Percentiles rank a stretch among this genome's conserved stretches.
Conservation (phyloP, 2,113 vertebrate genomes). For the Ranitomeya variabilis region DNA sequence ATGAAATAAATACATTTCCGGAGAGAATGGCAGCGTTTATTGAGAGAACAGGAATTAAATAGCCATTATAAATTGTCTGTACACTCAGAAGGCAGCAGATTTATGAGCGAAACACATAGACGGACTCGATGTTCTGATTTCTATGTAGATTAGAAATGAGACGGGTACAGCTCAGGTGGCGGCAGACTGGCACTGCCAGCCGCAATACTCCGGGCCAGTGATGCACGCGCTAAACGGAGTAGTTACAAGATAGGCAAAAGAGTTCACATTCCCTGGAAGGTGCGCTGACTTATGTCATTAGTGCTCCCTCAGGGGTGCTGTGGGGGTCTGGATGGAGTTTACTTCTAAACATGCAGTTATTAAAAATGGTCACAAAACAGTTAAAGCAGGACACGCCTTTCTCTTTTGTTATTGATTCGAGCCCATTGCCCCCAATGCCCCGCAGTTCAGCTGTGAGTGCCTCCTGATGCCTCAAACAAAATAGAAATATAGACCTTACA, state of each 20-base stretch:
- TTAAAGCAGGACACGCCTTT: no score
- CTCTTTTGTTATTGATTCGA: no score
- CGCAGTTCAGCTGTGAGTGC: no score
- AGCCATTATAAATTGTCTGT: conserved; percentile 52
- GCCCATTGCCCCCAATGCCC: no score
- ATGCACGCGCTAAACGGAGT: background rate
- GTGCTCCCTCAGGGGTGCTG: no score
- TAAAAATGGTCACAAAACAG: no score
- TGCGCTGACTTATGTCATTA: no score
- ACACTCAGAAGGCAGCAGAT: conserved; percentile 20
- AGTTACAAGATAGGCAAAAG: background rate
- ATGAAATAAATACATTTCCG: conserved; percentile 52
- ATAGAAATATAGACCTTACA: no score
- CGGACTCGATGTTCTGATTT: conserved; percentile 31
- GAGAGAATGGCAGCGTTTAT: conserved; percentile 45
- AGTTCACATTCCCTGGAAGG: background rate
- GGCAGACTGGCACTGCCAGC: background rate
- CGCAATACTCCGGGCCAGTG: background rate
- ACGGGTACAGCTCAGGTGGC: conserved; percentile 20
- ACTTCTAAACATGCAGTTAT: no score
- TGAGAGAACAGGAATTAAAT: conserved; percentile 52
- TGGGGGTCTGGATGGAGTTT: no score
- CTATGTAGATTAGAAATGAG: conserved; percentile 27
- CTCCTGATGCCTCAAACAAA: no score
- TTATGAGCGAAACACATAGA: conserved; percentile 25